Base-by-base conservation (phyloP, 92 coral and sea anemone species). In the Epizoanthus illoricatus region DNA sequence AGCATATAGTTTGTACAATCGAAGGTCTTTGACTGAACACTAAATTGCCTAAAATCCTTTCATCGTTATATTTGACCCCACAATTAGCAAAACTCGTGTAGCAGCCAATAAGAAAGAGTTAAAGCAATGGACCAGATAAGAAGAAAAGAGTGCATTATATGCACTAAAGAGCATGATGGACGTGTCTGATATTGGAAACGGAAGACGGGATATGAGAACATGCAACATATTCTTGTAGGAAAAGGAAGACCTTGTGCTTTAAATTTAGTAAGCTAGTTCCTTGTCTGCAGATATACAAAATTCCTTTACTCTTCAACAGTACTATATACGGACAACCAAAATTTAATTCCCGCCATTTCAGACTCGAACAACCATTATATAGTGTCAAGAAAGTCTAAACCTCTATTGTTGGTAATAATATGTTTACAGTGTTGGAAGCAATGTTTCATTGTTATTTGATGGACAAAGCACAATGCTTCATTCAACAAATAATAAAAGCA, bases 401-500 rank as follows among this genome's bases (percentile, higher is more conserved):
- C 84, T 54, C 41, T 54, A 63, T 85, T 73, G 65, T 87, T 65
- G 5, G 65, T 55, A n/a, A 65, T 69, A 83, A 76, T 81, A 65
- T 89, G 93, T 88, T 87, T 90, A 88, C 85, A 58, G 69, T 76
- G 84, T 81, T 73, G 59, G 76, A 84, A 84, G 85, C 87, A 87
- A 83, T 79, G 75, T 28, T 65, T 82, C 63, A 81, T 91, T 86
- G 91, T 84, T 73, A 54, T 62, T 88, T 86, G 83, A 88, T 86
- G 89, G 88, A 84, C 71, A 45, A 62, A 80, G 71, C 70, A 92
- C 92, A 90, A 90, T 85, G 84, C 84, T 80, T 84, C 17, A 75
- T 79, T 87, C 74, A 84, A 80, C 86, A 65, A 87, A 76, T 64
- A 84, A 87, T 85, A 80, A 92, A 80, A 74, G 68, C 33, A 18